phyloP scores from a whole-genome alignment of 1,140 invertebrate species.

The Stegodyphus dumicola region DNA sequence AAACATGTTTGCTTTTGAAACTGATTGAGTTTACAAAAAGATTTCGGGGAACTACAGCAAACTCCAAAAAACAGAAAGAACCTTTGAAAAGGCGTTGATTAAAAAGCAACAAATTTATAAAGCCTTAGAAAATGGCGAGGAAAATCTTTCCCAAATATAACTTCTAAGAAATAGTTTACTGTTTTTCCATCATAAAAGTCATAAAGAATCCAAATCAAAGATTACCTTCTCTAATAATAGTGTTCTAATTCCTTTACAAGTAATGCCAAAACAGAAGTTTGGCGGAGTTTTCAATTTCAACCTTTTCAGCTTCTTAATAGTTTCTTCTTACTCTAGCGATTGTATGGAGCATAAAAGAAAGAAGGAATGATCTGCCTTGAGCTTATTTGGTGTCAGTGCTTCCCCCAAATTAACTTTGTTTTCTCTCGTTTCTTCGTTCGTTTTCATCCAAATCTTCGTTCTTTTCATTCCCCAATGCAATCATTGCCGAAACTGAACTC shows the following conservation, averaged over 20 bases:
- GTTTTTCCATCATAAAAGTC: too few relatives aligned
- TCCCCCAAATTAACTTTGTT: slow-evolving; percentile 40
- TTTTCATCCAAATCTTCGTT: slow-evolving; percentile 8
- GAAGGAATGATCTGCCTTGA: neutral
- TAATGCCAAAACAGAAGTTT: neutral
- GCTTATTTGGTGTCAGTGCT: slow-evolving; percentile 16
- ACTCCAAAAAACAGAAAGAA: too few relatives aligned
- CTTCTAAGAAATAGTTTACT: too few relatives aligned
- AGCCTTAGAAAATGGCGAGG: too few relatives aligned
- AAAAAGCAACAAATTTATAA: too few relatives aligned
- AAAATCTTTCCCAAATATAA: too few relatives aligned
- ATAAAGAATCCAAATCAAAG: too few relatives aligned
- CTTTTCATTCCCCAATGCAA: slow-evolving; percentile 28
- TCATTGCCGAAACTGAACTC: slow-evolving; percentile 9
- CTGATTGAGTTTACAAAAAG: too few relatives aligned
- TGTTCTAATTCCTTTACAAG: neutral
- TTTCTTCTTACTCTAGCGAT: neutral
- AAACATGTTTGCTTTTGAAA: too few relatives aligned
- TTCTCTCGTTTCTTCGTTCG: neutral
- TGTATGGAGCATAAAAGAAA: neutral
- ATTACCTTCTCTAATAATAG: neutral
- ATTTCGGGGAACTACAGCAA: too few relatives aligned
- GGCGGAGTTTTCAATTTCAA: slow-evolving; percentile 21
- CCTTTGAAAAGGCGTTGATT: too few relatives aligned
- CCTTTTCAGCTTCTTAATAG: neutral